Base-by-base conservation (phyloP, 2,888 invertebrate species). In the Malthinus seriepunctatus region DNA sequence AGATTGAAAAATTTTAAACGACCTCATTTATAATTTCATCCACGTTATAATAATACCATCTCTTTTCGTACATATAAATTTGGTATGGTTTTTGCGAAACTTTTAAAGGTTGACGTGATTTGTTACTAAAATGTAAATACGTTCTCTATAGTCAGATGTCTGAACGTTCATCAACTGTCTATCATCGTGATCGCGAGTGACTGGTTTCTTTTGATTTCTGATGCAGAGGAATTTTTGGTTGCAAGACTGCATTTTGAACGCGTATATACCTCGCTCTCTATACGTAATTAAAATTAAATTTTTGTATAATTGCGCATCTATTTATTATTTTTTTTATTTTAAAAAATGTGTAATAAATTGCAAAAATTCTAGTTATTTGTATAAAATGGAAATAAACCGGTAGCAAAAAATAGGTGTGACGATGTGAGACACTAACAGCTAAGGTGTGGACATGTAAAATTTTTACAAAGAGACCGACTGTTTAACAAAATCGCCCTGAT, bases 91-190 rank as follows among this genome's bases (percentile, higher is more conserved):
- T 23, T 50, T 15, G 42, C 39, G 23, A 12, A 32, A 42, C 34
- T 37, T 45, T 39, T 3, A 14, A 33, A 15, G 56, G 53, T 32
- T 11, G 60, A 53, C 56, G 56, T 56, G 46, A 45, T 48, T 52
- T 56, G 42, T 51, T 60, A 31, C 38, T 35, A 44, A 56, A 60
- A 55, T 51, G 51, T 60, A 56, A 60, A 60, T 51, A 51, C 48
- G 68, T 63, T 70, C 23, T 23, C 23, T 23, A 73, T 73, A 70
- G 70, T 72, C 69, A 71, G 71, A 75, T 74, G 74, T 75, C 74
- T 74, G 71, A 69, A 69, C 73, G 75, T 73, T 73, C 73, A 68
- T 75, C 74, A 74, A 73, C 73, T 73, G 74, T 75, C 75, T 71
- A 23, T 23, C 23, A 74, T 75, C 74, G 72, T 69, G 73, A 74